A percentile compares a stretch with the other conserved stretches of the same genome.
phyloP scores from a whole-genome alignment of 2,797 vertebrate species.

The Mionectes olivaceus region DNA sequence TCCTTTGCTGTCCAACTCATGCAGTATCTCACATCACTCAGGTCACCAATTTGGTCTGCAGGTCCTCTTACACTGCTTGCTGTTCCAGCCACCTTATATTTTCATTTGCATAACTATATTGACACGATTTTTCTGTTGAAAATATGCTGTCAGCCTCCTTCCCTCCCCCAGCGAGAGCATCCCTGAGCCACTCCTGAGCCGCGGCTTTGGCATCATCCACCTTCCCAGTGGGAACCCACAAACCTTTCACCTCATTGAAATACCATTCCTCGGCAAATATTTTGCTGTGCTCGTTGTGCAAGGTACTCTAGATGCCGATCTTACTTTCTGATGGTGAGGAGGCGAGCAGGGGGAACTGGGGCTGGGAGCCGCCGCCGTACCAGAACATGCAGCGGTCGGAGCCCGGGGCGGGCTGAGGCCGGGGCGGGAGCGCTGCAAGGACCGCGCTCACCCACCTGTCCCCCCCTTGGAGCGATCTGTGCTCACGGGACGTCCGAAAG shows the following conservation, averaged over 20 bases:
- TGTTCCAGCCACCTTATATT: neutral
- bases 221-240: neutral
- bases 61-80: neutral
- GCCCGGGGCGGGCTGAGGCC: no score
- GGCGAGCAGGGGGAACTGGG: accelerated
- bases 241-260: neutral
- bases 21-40: neutral
- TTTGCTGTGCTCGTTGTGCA: accelerated
- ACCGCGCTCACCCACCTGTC: accelerated
- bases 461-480: accelerated
- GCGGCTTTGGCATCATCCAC: neutral
- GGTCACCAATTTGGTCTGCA: neutral
- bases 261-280: neutral
- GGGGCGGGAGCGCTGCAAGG: neutral
- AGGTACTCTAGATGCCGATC: neutral
- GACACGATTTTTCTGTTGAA: neutral
- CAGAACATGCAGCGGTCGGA: accelerated
- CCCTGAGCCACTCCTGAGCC: neutral
- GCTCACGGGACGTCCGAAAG: accelerated
- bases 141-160: neutral
- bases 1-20: neutral
- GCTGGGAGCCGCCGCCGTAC: accelerated
- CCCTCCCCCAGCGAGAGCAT: neutral
- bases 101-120: neutral
- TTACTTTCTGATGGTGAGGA: neutral